phyloP scores from a whole-genome alignment of 2,888 invertebrate species.

The Polydrusus cervinus region DNA sequence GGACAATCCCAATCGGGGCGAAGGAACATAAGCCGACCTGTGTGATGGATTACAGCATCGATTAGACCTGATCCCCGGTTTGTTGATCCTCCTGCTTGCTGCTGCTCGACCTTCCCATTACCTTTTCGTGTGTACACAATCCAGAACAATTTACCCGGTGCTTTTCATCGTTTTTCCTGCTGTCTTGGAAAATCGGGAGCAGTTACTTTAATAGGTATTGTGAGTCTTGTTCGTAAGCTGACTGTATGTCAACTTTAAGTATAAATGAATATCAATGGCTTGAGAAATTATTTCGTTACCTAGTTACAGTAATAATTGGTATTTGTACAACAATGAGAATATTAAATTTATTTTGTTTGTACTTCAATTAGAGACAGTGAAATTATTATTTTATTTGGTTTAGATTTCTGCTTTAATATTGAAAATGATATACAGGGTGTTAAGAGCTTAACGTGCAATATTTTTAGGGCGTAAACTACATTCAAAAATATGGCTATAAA shows the following conservation, averaged over 20 bases:
- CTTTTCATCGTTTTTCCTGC: conserved; percentile 41
- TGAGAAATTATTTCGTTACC: background rate
- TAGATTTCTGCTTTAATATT: too few species aligned
- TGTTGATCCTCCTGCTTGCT: conserved; percentile 59
- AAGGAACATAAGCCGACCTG: conserved; percentile 64
- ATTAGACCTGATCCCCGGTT: conserved; percentile 70
- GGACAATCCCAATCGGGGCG: conserved; percentile 58
- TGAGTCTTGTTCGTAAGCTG: background rate
- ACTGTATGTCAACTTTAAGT: background rate
- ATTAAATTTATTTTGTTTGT: too few species aligned
- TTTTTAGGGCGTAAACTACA: too few species aligned
- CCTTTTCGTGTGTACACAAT: conserved; percentile 58
- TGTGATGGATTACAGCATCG: conserved; percentile 72
- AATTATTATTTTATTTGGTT: too few species aligned
- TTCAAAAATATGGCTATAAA: too few species aligned
- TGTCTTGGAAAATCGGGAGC: conserved; percentile 16
- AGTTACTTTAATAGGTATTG: conserved; percentile 42
- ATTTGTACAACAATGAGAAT: too few species aligned
- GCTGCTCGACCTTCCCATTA: conserved; percentile 57
- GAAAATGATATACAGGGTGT: too few species aligned
- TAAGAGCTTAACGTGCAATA: too few species aligned
- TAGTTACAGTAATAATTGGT: too few species aligned
- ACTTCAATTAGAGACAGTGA: too few species aligned
- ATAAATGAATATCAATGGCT: background rate
- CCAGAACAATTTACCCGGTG: conserved; percentile 53